Evolutionary conservation across 2,888 invertebrate genomes (phyloP).

Genomic region (Phymatocera aterrima): DNA sequence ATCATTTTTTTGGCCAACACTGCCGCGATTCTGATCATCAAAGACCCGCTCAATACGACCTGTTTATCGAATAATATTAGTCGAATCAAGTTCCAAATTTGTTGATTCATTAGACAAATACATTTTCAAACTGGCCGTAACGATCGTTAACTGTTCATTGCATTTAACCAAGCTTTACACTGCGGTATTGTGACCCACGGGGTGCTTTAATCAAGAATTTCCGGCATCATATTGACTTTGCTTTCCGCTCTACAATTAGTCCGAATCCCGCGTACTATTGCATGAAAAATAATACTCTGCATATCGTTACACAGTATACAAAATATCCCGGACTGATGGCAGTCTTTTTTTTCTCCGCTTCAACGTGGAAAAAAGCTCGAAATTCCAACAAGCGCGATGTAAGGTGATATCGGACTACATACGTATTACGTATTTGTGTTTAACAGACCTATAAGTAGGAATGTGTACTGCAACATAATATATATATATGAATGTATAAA

Average conservation of each 20-base stretch:
- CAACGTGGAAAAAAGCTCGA: neutral
- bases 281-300: constrained; percentile 6
- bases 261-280: neutral
- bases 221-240: constrained; percentile 9
- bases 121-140: neutral
- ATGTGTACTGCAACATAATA: neutral
- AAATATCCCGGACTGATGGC: neutral
- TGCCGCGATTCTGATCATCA: neutral
- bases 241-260: neutral
- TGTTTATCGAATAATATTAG: neutral
- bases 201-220: neutral
- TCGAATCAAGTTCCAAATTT: neutral
- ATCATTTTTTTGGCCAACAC: neutral
- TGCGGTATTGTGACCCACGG: neutral
- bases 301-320: constrained; percentile 4
- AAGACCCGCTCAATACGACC: neutral
- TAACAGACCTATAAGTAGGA: neutral
- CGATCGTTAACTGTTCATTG: constrained; percentile 6
- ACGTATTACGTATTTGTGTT: no score
- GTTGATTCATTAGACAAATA: neutral
- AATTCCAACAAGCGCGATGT: neutral
- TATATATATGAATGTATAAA: neutral
- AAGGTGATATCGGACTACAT: neutral
- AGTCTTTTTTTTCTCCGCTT: no score
- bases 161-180: constrained; percentile 6